A percentile compares a stretch with the other conserved stretches of the same genome.
These are phyloP conservation scores for Triplophysa rosa DNA, from an alignment of 2,113 vertebrate genomes.

Conservation along the genomic window DNA sequence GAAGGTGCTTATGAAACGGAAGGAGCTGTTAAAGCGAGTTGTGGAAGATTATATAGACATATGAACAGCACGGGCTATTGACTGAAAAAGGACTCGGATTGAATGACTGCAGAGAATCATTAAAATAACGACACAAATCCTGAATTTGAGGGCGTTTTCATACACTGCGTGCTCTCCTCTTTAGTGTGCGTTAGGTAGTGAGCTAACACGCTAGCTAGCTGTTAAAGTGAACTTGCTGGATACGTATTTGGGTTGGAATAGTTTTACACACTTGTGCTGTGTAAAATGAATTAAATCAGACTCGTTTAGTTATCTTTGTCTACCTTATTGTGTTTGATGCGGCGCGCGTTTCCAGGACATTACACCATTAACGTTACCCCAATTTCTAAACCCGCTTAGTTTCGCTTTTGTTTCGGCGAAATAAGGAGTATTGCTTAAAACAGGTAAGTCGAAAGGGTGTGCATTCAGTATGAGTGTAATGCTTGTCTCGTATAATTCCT, in stretches of 20 bases:
- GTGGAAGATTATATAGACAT: slow-evolving; percentile 46
- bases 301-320: not conserved
- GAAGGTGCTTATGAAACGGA: slow-evolving; percentile 63
- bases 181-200: slow-evolving; percentile 3
- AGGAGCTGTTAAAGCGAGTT: slow-evolving; percentile 44
- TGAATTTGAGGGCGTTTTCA: not conserved
- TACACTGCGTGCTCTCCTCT: not conserved
- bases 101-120: slow-evolving; percentile 12
- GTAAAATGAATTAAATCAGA: slow-evolving; percentile 8
- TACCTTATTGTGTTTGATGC: not conserved
- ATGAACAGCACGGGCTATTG: slow-evolving; percentile 56
- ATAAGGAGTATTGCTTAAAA: slow-evolving; percentile 45
- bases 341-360: not conserved
- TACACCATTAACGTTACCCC: not conserved
- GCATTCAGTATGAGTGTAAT: not conserved
- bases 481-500: not conserved
- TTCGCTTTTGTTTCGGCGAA: slow-evolving; percentile 22
- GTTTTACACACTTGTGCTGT: not conserved
- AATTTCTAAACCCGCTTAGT: slow-evolving; percentile 8
- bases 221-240: slow-evolving; percentile 13
- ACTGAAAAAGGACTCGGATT: slow-evolving; percentile 26
- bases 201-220: slow-evolving; percentile 59
- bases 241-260: not conserved
- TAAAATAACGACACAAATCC: slow-evolving; percentile 15
- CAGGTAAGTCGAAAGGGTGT: slow-evolving; percentile 66